Evolutionary conservation across 2,797 vertebrate genomes (phyloP).

Genomic region (Sebastiscus albofasciatus): DNA sequence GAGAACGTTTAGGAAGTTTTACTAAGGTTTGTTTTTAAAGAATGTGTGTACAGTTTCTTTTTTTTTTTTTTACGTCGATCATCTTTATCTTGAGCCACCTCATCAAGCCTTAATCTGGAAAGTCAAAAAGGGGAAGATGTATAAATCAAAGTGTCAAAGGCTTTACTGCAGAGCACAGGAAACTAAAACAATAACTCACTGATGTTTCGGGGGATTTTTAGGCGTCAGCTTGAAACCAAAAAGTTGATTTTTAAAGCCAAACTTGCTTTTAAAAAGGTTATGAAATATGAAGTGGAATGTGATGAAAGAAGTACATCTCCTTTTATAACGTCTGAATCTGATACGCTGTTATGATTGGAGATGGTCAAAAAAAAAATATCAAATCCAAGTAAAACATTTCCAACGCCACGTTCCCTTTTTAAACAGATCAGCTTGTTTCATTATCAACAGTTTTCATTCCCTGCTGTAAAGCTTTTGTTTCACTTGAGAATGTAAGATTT

Average conservation of each 20-base stretch:
- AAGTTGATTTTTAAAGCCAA: not conserved
- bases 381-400: constrained; percentile 1
- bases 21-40: constrained; percentile 76
- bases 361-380: not conserved
- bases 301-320: constrained; percentile 1
- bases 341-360: constrained; percentile 79
- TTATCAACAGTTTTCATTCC: constrained; percentile 52
- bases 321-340: constrained; percentile 74
- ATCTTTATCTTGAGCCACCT: constrained; percentile 58
- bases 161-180: not conserved
- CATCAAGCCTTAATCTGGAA: constrained; percentile 63
- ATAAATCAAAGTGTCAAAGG: constrained; percentile 1
- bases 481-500: constrained; percentile 62
- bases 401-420: constrained; percentile 8
- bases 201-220: not conserved
- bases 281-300: constrained; percentile 18
- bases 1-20: constrained; percentile 51
- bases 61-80: not conserved
- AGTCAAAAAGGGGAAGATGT: not conserved
- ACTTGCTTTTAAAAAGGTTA: constrained; percentile 25
- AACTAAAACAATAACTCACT: not conserved
- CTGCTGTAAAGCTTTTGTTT: constrained; percentile 23
- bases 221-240: constrained; percentile 1
- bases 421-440: constrained; percentile 16
- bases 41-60: constrained; percentile 88